Conservation (phyloP, 2,888 invertebrate genomes). For the Monopis laevigella region DNA sequence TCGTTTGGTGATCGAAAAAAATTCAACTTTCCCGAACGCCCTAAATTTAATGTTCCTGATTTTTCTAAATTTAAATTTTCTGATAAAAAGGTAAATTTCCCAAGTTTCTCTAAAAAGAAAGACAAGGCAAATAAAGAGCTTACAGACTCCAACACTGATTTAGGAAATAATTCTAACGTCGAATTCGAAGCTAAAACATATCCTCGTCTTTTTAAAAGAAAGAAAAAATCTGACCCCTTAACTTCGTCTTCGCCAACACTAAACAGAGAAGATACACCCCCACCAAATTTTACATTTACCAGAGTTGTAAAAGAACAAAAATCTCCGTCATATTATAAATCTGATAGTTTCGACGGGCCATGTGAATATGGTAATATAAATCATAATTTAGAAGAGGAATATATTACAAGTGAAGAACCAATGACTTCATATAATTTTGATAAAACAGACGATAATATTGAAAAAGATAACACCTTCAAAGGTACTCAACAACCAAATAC, state of each 20-base stretch:
- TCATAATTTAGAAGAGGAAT: too few species aligned
- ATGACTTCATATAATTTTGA: conserved; percentile 61
- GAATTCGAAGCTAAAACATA: conserved; percentile 81
- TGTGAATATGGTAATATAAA: conserved; percentile 58
- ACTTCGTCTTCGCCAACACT: conserved; percentile 62
- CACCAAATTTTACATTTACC: conserved; percentile 71
- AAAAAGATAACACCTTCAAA: conserved; percentile 38
- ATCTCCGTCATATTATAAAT: conserved; percentile 48
- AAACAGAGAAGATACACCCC: conserved; percentile 67
- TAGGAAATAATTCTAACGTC: conserved; percentile 65
- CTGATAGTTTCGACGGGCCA: conserved; percentile 49
- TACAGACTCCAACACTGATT: conserved; percentile 42
- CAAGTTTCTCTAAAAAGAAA: conserved; percentile 68
- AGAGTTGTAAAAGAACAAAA: conserved; percentile 69
- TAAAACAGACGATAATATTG: conserved; percentile 66
- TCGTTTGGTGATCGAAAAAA: conserved; percentile 68
- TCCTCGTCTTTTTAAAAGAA: conserved; percentile 73
- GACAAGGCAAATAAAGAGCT: conserved; percentile 42
- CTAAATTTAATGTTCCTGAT: conserved; percentile 63
- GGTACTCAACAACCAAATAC: conserved; percentile 31
- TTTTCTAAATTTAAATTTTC: conserved; percentile 68
- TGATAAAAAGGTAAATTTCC: conserved; percentile 70
- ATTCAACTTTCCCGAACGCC: conserved; percentile 69
- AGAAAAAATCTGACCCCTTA: conserved; percentile 52
- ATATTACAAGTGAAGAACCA: conserved; percentile 35